Evolutionary conservation across 2,797 vertebrate genomes (phyloP), one percentile per base, ranked within the genome.

Genomic region (Heliangelus exortis): DNA sequence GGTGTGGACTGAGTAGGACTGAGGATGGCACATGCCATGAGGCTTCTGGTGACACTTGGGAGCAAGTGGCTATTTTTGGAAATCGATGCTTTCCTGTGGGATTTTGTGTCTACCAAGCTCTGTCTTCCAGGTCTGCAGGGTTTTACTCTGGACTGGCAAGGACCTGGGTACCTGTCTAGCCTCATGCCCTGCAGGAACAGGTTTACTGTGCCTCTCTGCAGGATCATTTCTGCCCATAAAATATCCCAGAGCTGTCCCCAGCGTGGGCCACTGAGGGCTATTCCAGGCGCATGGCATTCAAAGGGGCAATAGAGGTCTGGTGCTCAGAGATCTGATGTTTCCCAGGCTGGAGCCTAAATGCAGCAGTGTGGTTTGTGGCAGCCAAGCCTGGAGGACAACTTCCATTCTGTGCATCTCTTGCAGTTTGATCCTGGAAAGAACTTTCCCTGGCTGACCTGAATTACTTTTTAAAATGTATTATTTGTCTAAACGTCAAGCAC

Each of bases 21-120:
- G 21, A 68, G 43, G 10, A 5, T 17, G 48, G 74, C 48, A 45
- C 2, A 0, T 9, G 9, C 22, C 50, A 6, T 0, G 0, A 1
- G 12, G 41, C 31, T 80, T 77, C 84, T 84, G 58, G 36, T 73
- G 50, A 26, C 61, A 41, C 21, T 19, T 74, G 77, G 33, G 45
- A 92, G 3, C 0, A 0, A 57, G 65, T 1, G 33, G 23, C 6
- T 31, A 3, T 61, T 62, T 90, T 78, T 72, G 39, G 47, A 45
- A 89, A 65, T 25, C 3, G 7, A 7, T 58, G 14, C 11, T 68
- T 68, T 90, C 22, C 33, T 31, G 17, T 39, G 57, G 16, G 18
- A 54, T 62, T 39, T 72, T 23, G 10, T 61, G 8, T 45, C 23
- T 36, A 31, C 13, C 36, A 23, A 20, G 18, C 59, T 63, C 75